Conservation (phyloP, 2,113 vertebrate species). For the Anhinga rufa region DNA sequence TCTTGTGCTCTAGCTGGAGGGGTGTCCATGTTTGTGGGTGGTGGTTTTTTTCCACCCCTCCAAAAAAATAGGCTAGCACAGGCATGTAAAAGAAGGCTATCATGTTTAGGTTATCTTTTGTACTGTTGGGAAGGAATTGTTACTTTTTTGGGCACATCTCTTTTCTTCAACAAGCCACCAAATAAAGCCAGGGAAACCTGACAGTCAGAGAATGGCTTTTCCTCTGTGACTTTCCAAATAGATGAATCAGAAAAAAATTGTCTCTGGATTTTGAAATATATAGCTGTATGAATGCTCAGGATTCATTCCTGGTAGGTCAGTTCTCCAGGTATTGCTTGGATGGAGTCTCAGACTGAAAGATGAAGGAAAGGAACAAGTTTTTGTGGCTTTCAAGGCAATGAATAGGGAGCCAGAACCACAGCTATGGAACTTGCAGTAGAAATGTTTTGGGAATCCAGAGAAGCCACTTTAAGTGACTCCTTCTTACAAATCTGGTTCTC, state of each 20-base stretch:
- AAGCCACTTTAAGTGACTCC: background rate
- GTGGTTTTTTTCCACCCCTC: accelerated
- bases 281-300: background rate
- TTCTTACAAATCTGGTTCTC: background rate
- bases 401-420: background rate
- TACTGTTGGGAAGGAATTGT: background rate
- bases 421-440: background rate
- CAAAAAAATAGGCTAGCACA: background rate
- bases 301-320: background rate
- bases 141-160: background rate
- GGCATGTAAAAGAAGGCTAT: background rate
- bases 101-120: background rate
- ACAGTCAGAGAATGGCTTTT: background rate
- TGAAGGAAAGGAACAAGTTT: background rate
- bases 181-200: background rate
- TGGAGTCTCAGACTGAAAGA: background rate
- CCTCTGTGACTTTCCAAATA: background rate
- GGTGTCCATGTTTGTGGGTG: background rate
- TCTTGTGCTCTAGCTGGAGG: background rate
- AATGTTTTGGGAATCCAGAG: background rate
- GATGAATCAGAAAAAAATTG: background rate
- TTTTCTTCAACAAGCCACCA: background rate
- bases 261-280: background rate
- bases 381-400: background rate
- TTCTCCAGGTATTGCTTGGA: background rate